Percentiles rank a stretch among this genome's conserved stretches.
Conservation (phyloP, 1,140 invertebrate genomes). For the Hypsibius dujardini region DNA sequence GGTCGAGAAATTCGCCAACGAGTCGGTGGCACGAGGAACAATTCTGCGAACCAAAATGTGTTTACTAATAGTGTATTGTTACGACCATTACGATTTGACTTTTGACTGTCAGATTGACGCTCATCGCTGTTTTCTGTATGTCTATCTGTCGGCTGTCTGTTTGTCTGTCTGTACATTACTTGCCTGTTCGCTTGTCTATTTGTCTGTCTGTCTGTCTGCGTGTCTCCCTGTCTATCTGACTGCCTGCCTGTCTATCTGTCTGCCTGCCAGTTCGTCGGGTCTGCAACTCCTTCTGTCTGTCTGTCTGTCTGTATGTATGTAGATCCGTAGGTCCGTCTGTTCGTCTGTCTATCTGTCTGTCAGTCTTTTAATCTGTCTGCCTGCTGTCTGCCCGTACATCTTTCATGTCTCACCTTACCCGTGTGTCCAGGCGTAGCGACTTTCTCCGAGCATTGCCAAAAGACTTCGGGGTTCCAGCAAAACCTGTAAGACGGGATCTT, state of each 20-base stretch:
- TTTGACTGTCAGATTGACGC: not conserved
- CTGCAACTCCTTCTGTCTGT: not conserved
- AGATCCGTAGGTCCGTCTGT: too few species aligned
- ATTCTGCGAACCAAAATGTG: constrained; percentile 45
- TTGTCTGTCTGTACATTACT: too few species aligned
- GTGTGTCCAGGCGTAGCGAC: constrained; percentile 43
- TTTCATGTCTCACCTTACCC: constrained; percentile 23
- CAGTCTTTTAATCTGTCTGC: too few species aligned
- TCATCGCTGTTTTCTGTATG: too few species aligned
- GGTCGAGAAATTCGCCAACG: constrained; percentile 38
- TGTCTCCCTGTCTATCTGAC: too few species aligned
- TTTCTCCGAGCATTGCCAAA: constrained; percentile 61
- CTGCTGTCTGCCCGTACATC: too few species aligned
- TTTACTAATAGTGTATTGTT: constrained; percentile 19
- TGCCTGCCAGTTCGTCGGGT: too few species aligned
- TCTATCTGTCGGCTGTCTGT: too few species aligned
- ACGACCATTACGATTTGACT: constrained; percentile 17
- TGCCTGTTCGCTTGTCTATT: too few species aligned
- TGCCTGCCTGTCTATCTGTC: too few species aligned
- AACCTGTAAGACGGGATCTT: constrained; percentile 39
- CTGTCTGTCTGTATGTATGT: not conserved
- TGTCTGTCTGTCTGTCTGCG: too few species aligned
- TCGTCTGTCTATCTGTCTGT: too few species aligned
- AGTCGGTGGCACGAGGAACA: constrained; percentile 58
- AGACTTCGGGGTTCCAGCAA: constrained; percentile 56